These are phyloP conservation scores for Phrynosoma platyrhinos DNA, from an alignment of 2,113 vertebrate species.

Conservation along the genomic window DNA sequence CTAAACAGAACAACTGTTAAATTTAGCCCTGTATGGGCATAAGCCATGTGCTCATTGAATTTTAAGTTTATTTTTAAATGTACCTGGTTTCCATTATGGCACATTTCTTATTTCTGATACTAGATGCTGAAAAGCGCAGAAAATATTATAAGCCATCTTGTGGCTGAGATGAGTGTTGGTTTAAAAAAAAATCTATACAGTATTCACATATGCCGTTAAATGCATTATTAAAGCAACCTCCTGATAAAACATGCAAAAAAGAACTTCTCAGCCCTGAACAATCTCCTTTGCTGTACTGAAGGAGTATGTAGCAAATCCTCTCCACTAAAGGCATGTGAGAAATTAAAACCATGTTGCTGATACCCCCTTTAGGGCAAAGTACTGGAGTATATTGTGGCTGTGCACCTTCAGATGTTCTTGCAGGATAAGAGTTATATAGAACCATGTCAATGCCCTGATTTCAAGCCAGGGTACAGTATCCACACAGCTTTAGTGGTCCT, in stretches of 20 bases:
- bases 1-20: too few species aligned
- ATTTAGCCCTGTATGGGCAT: not conserved
- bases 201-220: not conserved
- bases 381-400: too few species aligned
- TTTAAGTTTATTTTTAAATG: slow-evolving; percentile 14
- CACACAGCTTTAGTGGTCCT: too few species aligned
- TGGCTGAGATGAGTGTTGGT: not conserved
- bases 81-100: not conserved
- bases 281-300: not conserved
- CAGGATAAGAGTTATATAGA: too few species aligned
- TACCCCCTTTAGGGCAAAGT: too few species aligned
- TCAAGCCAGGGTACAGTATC: too few species aligned
- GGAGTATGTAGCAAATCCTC: too few species aligned
- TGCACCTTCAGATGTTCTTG: too few species aligned
- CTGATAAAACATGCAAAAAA: not conserved
- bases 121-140: not conserved
- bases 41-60: not conserved
- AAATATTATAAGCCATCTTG: not conserved
- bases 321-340: too few species aligned
- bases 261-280: not conserved
- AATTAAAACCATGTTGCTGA: too few species aligned
- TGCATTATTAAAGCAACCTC: not conserved
- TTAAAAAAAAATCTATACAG: not conserved
- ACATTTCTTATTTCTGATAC: not conserved
- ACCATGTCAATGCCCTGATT: too few species aligned